Conservation (phyloP, 2,888 invertebrate genomes). For the Cataglyphis albicans region DNA sequence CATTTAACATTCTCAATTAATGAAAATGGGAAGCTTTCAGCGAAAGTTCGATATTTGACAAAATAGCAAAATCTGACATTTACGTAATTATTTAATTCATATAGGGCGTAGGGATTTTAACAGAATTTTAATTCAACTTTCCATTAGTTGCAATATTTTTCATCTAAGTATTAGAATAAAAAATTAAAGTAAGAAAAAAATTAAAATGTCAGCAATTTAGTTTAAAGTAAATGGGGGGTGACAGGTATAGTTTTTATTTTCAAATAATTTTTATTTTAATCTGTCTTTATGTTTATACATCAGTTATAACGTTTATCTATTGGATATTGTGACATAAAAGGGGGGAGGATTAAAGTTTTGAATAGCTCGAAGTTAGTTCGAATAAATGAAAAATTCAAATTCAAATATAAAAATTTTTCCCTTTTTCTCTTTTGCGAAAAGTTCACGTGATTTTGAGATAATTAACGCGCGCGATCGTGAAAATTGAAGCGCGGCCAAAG, state of each 20-base stretch:
- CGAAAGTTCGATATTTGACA: not conserved
- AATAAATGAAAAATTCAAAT: not conserved
- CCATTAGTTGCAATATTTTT: no score
- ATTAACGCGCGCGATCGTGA: not conserved
- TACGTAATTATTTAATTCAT: not conserved
- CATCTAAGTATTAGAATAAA: no score
- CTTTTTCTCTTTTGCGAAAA: not conserved
- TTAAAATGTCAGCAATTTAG: no score
- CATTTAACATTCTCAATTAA: not conserved
- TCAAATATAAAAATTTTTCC: not conserved
- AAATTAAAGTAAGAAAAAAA: no score
- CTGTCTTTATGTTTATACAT: no score
- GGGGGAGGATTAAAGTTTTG: not conserved
- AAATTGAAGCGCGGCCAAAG: slow-evolving; percentile 38
- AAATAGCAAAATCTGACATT: not conserved
- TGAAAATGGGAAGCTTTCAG: not conserved
- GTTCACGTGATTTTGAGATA: not conserved
- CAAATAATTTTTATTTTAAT: no score
- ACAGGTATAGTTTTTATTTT: no score
- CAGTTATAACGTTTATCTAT: no score
- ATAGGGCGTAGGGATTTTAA: not conserved
- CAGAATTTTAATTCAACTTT: no score
- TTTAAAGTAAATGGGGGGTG: no score
- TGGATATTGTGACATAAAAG: no score
- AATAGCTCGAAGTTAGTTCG: not conserved